A percentile compares a stretch with the other conserved stretches of the same genome.
phyloP scores from a whole-genome alignment of 2,888 invertebrate species.

The Conus canariensis region DNA sequence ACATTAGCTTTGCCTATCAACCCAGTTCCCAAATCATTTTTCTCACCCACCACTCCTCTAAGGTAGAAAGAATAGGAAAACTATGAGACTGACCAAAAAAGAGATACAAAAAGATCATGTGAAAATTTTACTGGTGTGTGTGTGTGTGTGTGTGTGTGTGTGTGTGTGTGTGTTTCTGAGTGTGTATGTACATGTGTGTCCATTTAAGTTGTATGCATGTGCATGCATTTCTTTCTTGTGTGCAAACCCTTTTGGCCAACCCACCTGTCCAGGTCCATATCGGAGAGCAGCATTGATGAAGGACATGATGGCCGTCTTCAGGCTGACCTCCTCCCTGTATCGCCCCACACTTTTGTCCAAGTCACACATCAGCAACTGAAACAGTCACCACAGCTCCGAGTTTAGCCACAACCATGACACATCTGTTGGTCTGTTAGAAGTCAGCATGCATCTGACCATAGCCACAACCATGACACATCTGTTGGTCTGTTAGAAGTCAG shows the following conservation, averaged over 20 bases:
- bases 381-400: conserved; percentile 38
- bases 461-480: no score
- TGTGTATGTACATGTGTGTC: background rate
- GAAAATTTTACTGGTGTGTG: background rate
- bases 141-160: no score
- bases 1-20: background rate
- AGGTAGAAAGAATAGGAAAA: background rate
- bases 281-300: conserved; percentile 97
- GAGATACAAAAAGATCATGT: no score
- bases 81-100: background rate
- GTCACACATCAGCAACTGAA: conserved; percentile 92
- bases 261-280: conserved; percentile 96
- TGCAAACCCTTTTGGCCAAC: background rate
- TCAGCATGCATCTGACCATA: no score
- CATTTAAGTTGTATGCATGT: background rate
- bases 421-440: no score
- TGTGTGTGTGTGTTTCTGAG: background rate
- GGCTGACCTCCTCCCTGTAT: conserved; percentile 93
- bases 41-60: no score
- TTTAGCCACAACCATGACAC: background rate
- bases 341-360: conserved; percentile 93
- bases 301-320: conserved; percentile 98
- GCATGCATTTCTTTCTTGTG: background rate
- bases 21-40: no score
- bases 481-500: no score